A percentile compares a stretch with the other conserved stretches of the same genome.
These are phyloP conservation scores for Teleogryllus occipitalis DNA, from an alignment of 1,140 invertebrate genomes.

Conservation along the genomic window DNA sequence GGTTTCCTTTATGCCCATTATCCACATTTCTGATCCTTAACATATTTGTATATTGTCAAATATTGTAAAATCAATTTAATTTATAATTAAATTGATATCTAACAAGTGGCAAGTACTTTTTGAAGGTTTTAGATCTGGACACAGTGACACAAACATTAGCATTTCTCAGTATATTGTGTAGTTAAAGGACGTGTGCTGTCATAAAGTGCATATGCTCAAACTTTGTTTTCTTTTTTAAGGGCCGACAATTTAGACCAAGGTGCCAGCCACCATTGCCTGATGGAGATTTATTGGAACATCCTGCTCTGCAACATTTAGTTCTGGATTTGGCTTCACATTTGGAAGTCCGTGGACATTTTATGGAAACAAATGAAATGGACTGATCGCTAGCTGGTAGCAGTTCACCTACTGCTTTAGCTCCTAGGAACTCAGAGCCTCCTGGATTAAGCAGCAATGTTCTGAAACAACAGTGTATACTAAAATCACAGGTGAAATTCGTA, in stretches of 20 bases:
- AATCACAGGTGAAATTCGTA: background rate
- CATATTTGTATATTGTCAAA: too few relatives aligned
- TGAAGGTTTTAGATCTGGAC: too few relatives aligned
- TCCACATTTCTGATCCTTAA: too few relatives aligned
- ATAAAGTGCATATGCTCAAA: background rate
- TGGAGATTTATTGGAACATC: conserved; percentile 81
- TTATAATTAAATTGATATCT: too few relatives aligned
- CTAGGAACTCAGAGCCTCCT: background rate
- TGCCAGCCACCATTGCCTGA: conserved; percentile 81
- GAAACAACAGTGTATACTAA: background rate
- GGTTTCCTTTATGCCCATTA: too few relatives aligned
- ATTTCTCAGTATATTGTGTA: too few relatives aligned
- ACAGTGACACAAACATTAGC: too few relatives aligned
- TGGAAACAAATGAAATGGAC: conserved; percentile 60
- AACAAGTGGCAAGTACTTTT: too few relatives aligned
- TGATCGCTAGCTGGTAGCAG: conserved; percentile 45
- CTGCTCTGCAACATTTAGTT: conserved; percentile 68
- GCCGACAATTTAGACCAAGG: conserved; percentile 72
- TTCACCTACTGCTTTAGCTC: conserved; percentile 10
- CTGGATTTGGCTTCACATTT: conserved; percentile 73
- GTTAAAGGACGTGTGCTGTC: too few relatives aligned
- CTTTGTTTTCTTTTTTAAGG: conserved; percentile 44
- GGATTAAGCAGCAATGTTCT: background rate
- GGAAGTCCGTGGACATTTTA: conserved; percentile 69
- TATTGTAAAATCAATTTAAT: too few relatives aligned